Evolutionary conservation across 2,888 invertebrate genomes (phyloP).

Genomic region (Myopa tessellatipennis): DNA sequence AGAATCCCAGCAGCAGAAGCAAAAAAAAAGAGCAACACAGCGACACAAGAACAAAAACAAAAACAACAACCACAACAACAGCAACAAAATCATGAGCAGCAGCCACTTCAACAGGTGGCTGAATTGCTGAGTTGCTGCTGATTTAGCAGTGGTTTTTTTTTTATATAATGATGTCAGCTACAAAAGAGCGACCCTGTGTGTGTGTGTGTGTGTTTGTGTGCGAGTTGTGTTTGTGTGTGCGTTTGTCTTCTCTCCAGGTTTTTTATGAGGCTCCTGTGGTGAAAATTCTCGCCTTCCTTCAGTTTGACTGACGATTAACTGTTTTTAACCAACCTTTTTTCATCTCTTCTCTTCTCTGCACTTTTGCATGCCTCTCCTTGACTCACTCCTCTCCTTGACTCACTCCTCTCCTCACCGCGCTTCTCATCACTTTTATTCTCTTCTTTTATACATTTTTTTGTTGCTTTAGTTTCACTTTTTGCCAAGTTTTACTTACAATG

Average conservation of each 20-base stretch:
- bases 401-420: too few relatives aligned
- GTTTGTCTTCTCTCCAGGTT: background rate
- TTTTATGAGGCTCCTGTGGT: constrained; percentile 32
- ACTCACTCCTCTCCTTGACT: too few relatives aligned
- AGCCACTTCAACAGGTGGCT: constrained; percentile 32
- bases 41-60: background rate
- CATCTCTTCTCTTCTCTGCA: background rate
- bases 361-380: background rate
- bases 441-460: background rate
- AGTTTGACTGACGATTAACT: constrained; percentile 4
- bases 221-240: background rate
- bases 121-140: constrained; percentile 11
- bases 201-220: constrained; percentile 16
- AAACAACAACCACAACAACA: constrained; percentile 9
- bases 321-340: background rate
- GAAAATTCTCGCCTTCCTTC: background rate
- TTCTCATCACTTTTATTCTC: background rate
- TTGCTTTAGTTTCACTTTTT: background rate
- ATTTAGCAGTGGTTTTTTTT: constrained; percentile 29
- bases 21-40: constrained; percentile 43
- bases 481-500: background rate
- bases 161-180: constrained; percentile 34
- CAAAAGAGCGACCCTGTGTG: background rate
- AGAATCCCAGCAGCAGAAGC: constrained; percentile 21
- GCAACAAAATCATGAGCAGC: constrained; percentile 21